Conservation (phyloP, 2,113 vertebrate genomes). For the Nansenia antarctica region DNA sequence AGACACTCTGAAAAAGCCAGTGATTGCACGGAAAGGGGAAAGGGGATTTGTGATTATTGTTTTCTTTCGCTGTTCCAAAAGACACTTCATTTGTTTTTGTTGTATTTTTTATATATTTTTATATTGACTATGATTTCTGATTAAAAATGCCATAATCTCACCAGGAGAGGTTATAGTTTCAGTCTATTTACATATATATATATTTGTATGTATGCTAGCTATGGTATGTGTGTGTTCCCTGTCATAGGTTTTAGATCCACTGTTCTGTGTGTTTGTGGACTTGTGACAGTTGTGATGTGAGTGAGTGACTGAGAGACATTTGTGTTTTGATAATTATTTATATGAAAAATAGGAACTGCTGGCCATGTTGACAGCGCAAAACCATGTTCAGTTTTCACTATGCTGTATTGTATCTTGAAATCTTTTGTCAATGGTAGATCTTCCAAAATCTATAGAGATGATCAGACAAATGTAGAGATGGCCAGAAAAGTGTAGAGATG, state of each 20-base stretch:
- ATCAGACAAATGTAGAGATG: constrained; percentile 1
- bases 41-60: constrained; percentile 32
- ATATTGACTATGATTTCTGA: constrained; percentile 66
- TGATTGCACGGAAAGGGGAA: constrained; percentile 50
- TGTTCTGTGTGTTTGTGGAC: constrained; percentile 44
- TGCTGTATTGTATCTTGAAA: constrained; percentile 25
- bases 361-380: constrained; percentile 52
- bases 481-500: neutral
- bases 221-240: constrained; percentile 61
- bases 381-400: constrained; percentile 40
- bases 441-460: constrained; percentile 30
- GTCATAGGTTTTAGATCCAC: constrained; percentile 60
- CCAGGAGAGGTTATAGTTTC: constrained; percentile 61
- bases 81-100: constrained; percentile 53
- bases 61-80: constrained; percentile 37
- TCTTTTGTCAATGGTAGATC: constrained; percentile 57
- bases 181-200: constrained; percentile 70
- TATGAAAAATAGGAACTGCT: constrained; percentile 61
- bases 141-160: constrained; percentile 59
- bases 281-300: constrained; percentile 63
- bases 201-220: constrained; percentile 75
- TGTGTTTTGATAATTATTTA: constrained; percentile 79
- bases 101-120: constrained; percentile 71
- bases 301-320: constrained; percentile 57
- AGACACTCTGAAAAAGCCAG: constrained; percentile 41